phyloP scores from a whole-genome alignment of 2,888 invertebrate species.

The Stenchaetothrips biformis region DNA sequence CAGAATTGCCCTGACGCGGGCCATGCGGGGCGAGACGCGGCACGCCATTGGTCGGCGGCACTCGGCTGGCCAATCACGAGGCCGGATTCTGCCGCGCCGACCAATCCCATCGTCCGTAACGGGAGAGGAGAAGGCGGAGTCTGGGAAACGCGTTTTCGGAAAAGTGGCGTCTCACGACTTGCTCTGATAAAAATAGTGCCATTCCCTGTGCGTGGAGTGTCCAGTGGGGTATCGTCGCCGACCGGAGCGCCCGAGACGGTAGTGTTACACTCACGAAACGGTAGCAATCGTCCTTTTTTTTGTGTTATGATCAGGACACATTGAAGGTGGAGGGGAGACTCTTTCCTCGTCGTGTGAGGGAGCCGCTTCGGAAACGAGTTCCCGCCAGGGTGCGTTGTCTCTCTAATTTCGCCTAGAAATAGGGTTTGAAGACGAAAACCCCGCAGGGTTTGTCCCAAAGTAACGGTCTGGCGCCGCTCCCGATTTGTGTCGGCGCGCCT shows the following conservation, averaged over 20 bases:
- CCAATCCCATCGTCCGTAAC: neutral
- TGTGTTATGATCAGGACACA: neutral
- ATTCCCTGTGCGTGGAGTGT: neutral
- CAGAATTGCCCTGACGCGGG: neutral
- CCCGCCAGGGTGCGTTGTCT: neutral
- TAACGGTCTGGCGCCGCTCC: neutral
- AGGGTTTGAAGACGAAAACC: neutral
- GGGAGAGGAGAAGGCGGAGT: neutral
- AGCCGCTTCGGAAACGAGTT: neutral
- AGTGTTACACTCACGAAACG: constrained; percentile 1
- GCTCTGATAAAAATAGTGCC: neutral
- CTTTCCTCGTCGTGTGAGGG: neutral
- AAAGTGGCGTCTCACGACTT: neutral
- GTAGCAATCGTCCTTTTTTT: neutral
- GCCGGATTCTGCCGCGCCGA: neutral
- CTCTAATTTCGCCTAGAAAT: neutral
- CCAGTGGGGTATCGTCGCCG: neutral
- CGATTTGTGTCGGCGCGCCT: neutral
- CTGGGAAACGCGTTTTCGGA: neutral
- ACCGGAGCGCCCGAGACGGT: neutral
- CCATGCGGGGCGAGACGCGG: neutral
- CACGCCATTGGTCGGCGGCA: neutral
- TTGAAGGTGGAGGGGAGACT: neutral
- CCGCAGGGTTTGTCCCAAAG: neutral
- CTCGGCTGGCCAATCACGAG: neutral